Base-by-base conservation (phyloP, 2,888 invertebrate species). In the Dioctria linearis region DNA sequence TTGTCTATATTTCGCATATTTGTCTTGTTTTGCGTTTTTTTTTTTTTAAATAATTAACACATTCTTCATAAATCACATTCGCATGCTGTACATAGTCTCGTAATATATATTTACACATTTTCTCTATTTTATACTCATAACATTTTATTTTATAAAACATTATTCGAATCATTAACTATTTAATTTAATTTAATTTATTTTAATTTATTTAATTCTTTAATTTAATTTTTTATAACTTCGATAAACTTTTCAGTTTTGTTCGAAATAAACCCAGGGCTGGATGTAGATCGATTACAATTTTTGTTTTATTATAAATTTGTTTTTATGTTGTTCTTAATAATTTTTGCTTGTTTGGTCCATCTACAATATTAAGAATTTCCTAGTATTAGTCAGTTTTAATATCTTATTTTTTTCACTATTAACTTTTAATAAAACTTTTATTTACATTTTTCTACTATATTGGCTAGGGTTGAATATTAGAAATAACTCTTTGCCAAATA, bases 311-410 rank as follows among this genome's bases (percentile, higher is more conserved):
- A 39, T 11, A 49, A 63, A n/a, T 76, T 76, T 59, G 43, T 61
- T 61, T 25, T 25, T 25, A 25, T 25, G 63, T 42, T 40, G 25
- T 66, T 63, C 63, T 66, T 43, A 13, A 63, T 76, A 65, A 63
- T 75, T 80, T 25, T 75, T 59, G 65, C 54, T 76, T 80, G 61
- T 46, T 66, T 75, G 63, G 65, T 75, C 57, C 79, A 69, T 79
- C 71, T 79, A 69, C 79, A 79, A 66, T 67, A 25, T 25, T 61
- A 69, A 69, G 61, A 66, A 79, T 67, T 79, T 59, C n/a, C 43
- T 71, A 69, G 40, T 59, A 46, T 43, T 76, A 63, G 43, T 61
- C 63, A 63, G 40, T 76, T 61, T 63, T 39, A 42, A 43, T 40
- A 61, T 40, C 42, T 76, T 76, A 76, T 61, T 76, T 76, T 5